Evolutionary conservation across 2,888 invertebrate genomes (phyloP).

Genomic region (Tetragnatha montana): DNA sequence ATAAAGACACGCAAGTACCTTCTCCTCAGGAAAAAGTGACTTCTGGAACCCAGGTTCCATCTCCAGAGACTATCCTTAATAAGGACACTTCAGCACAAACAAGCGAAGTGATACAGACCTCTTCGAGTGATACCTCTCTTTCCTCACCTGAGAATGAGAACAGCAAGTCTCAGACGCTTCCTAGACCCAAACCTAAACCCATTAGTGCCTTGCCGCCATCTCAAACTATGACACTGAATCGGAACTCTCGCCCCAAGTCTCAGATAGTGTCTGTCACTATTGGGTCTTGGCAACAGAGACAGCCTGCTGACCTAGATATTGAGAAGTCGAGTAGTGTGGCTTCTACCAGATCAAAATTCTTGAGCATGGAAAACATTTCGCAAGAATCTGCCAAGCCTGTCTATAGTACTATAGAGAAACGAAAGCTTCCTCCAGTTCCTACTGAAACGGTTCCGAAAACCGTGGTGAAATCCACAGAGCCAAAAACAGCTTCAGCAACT

Average conservation of each 20-base stretch:
- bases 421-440: conserved; percentile 66
- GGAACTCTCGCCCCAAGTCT: conserved; percentile 55
- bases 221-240: conserved; percentile 64
- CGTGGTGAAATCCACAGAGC: conserved; percentile 15
- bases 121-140: conserved; percentile 50
- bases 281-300: conserved; percentile 69
- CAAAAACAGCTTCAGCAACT: neutral
- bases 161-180: conserved; percentile 68
- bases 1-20: conserved; percentile 61
- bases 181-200: conserved; percentile 65
- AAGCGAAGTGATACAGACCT: conserved; percentile 39
- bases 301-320: conserved; percentile 45
- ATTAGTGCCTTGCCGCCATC: conserved; percentile 60
- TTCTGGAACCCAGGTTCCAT: conserved; percentile 59
- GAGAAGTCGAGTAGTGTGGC: conserved; percentile 62
- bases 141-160: conserved; percentile 56
- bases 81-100: conserved; percentile 64
- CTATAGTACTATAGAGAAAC: conserved; percentile 54
- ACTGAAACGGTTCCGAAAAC: conserved; percentile 34
- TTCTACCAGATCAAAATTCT: conserved; percentile 69
- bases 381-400: conserved; percentile 36
- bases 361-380: conserved; percentile 67
- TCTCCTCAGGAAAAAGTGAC: conserved; percentile 65
- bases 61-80: conserved; percentile 58
- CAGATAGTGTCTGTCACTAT: conserved; percentile 67